Percentiles rank a stretch among this genome's conserved stretches.
Conservation (phyloP, 35 echinoderm and acorn worm genomes). For the Anneissia japonica region DNA sequence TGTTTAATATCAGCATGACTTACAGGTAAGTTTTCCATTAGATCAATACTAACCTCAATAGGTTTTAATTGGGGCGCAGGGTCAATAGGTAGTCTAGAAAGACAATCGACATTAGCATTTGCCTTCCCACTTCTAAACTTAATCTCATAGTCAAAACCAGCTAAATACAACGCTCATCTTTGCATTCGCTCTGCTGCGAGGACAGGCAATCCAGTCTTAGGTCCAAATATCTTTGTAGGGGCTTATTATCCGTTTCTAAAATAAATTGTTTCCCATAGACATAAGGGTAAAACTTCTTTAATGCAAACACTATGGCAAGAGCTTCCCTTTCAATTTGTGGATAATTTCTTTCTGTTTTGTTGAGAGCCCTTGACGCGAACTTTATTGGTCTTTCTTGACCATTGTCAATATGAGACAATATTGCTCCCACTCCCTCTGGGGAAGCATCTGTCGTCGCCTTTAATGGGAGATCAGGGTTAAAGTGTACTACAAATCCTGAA, state of each 20-base stretch:
- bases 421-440: slow-evolving; percentile 27
- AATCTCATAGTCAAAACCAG: slow-evolving; percentile 38
- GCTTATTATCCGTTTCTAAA: slow-evolving; percentile 40
- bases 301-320: slow-evolving; percentile 30
- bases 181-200: slow-evolving; percentile 32
- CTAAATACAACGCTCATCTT: slow-evolving; percentile 35
- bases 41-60: too few species aligned
- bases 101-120: slow-evolving; percentile 38
- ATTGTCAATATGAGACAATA: slow-evolving; percentile 34
- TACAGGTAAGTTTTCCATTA: slow-evolving; percentile 18
- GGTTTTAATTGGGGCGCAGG: too few species aligned
- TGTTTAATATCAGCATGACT: slow-evolving; percentile 13
- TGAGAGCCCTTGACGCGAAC: slow-evolving; percentile 25
- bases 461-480: slow-evolving; percentile 26
- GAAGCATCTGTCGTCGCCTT: slow-evolving; percentile 29
- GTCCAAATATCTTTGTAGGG: slow-evolving; percentile 34
- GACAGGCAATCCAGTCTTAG: slow-evolving; percentile 15
- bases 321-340: slow-evolving; percentile 29
- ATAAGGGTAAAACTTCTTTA: slow-evolving; percentile 32
- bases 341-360: slow-evolving; percentile 32
- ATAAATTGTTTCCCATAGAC: slow-evolving; percentile 16
- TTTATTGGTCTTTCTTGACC: slow-evolving; percentile 34
- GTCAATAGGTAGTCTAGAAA: slow-evolving; percentile 4
- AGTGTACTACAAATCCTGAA: slow-evolving; percentile 32
- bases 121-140: slow-evolving; percentile 15